Base-by-base conservation (phyloP, 1,140 invertebrate genomes). In the Xylocopa sonorina region DNA sequence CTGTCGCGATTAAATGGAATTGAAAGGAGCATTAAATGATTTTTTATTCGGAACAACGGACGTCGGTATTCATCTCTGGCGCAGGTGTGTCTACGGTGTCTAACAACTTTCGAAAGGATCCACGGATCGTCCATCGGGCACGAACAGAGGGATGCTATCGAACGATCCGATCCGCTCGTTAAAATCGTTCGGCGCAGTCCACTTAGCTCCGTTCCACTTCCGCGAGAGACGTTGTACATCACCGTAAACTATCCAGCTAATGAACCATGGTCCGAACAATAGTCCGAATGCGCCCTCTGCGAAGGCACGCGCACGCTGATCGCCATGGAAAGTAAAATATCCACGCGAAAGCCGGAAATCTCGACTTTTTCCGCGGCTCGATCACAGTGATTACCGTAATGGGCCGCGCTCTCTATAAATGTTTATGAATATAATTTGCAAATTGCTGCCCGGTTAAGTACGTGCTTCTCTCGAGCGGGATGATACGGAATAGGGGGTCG, bases 131-230 rank as follows among this genome's bases (percentile, higher is more conserved):
- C 24, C 57, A 41, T 38, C 62, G 16, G 14, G 29, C 29, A 7
- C 38, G 66, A 62, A 51, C 43, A 51, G 34, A 4, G 53, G 53
- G 24, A 60, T 53, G 41, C 60, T 78, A 78, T 84, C 82, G 74
- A 34, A 48, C 51, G 62, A 84, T 77, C 66, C 67, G 67, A 84
- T 79, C 72, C 72, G 50, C 68, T 82, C 62, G 64, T 82, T 82
- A 79, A 75, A 77, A 63, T 29, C 43, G 57, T 46, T 60, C 48
- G 21, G 27, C 24, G 41, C 24, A 51, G 51, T 53, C 71, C 60
- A 66, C 71, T 66, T 43, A 67, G 21, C 69, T 67, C 29, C 71
- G 43, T 80, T 67, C 62, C 62, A 67, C 78, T 80, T 80, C 62
- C 51, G 41, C 46, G 62, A 67, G 58, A 64, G 32, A 80, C 43